Percentiles rank a stretch among this genome's conserved stretches.
These are phyloP conservation scores for Pachydiplax longipennis DNA, from an alignment of 2,888 invertebrate species.

Conservation along the genomic window DNA sequence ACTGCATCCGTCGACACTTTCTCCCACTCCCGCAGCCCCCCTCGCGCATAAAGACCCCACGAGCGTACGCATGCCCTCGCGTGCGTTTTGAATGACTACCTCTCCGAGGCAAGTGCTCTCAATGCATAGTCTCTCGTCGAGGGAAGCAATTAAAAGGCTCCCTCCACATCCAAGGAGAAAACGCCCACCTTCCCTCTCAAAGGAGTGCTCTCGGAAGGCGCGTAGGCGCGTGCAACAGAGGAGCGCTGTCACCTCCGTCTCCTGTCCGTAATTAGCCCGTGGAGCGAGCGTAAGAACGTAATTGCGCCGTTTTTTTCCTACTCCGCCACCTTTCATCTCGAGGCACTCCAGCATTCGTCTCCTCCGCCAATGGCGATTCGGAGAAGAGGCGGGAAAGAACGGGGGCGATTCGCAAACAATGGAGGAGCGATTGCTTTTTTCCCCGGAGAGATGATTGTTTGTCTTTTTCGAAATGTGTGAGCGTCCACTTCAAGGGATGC, in stretches of 20 bases:
- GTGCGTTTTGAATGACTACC: background rate
- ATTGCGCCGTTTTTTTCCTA: background rate
- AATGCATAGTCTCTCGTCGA: background rate
- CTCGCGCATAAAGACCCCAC: background rate
- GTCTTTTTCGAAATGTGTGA: background rate
- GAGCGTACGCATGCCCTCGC: background rate
- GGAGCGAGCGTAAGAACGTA: background rate
- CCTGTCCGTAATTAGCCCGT: background rate
- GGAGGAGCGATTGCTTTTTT: background rate
- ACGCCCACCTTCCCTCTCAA: background rate
- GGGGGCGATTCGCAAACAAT: background rate
- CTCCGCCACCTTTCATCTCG: background rate
- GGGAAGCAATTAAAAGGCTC: background rate
- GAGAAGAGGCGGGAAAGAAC: background rate
- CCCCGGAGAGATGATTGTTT: background rate
- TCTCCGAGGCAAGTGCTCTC: background rate
- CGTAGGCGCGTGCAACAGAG: background rate
- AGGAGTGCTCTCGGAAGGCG: background rate
- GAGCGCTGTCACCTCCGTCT: background rate
- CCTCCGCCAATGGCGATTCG: background rate
- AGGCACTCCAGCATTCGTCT: background rate
- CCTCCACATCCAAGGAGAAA: background rate
- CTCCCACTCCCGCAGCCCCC: background rate
- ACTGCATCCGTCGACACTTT: background rate
- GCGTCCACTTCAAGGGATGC: no score